phyloP scores from a whole-genome alignment of 2,888 invertebrate genomes.

The Hydroisotoma schaefferi region DNA sequence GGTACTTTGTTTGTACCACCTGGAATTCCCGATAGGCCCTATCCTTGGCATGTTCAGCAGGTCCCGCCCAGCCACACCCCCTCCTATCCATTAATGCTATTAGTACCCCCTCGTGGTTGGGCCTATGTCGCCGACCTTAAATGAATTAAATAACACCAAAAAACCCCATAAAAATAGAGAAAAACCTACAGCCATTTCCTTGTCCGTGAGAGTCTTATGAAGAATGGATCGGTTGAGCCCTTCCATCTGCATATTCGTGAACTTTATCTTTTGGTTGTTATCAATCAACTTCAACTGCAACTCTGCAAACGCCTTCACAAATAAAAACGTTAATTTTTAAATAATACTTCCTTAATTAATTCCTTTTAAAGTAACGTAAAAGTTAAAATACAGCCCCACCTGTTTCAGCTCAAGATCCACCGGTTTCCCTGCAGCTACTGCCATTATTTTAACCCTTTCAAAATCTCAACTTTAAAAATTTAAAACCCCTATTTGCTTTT shows the following conservation, averaged over 20 bases:
- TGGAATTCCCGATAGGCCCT: too few relatives aligned
- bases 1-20: too few relatives aligned
- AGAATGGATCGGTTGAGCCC: conserved; percentile 64
- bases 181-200: conserved; percentile 54
- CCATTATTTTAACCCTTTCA: not conserved
- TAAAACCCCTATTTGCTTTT: too few relatives aligned
- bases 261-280: conserved; percentile 72
- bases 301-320: conserved; percentile 67
- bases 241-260: conserved; percentile 74
- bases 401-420: conserved; percentile 45
- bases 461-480: too few relatives aligned
- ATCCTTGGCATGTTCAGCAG: too few relatives aligned
- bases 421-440: conserved; percentile 8
- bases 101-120: too few relatives aligned
- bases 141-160: not conserved
- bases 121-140: too few relatives aligned
- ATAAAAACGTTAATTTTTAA: conserved; percentile 17
- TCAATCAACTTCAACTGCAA: conserved; percentile 76
- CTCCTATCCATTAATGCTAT: too few relatives aligned
- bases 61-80: too few relatives aligned
- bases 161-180: not conserved
- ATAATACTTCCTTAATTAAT: not conserved
- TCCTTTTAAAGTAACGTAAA: not conserved
- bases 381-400: conserved; percentile 18
- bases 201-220: conserved; percentile 68